phyloP scores from a whole-genome alignment of 2,113 vertebrate genomes.

The Telmatochromis brachygnathus region DNA sequence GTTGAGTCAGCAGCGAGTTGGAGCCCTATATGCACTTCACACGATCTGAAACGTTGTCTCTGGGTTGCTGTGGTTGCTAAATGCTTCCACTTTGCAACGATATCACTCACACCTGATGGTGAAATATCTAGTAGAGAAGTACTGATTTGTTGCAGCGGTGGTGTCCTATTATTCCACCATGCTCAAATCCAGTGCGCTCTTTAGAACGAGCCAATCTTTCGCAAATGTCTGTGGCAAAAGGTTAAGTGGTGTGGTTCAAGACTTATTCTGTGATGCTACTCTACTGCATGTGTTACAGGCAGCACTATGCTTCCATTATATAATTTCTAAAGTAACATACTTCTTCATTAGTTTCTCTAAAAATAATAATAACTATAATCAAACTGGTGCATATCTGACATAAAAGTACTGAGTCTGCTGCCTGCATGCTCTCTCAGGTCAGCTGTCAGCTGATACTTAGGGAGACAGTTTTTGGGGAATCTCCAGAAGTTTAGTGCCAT shows the following conservation, averaged over 20 bases:
- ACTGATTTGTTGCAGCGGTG: neutral
- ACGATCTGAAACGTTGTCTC: neutral
- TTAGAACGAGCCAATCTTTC: neutral
- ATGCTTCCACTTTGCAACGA: neutral
- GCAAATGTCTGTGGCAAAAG: neutral
- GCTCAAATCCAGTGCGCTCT: neutral
- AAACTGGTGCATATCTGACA: neutral
- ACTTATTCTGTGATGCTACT: neutral
- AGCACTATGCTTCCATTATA: neutral
- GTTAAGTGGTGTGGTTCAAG: neutral
- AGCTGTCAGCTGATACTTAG: neutral
- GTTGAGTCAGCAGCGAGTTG: neutral
- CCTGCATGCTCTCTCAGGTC: neutral
- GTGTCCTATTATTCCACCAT: neutral
- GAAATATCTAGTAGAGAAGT: neutral
- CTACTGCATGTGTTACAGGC: neutral
- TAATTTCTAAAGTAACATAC: neutral
- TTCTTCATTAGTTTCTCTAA: neutral
- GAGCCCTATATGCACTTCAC: neutral
- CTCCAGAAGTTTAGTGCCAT: conserved; percentile 43
- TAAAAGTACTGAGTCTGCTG: neutral
- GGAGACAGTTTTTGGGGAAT: conserved; percentile 9
- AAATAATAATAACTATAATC: neutral
- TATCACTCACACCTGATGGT: neutral
- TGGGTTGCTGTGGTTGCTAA: neutral